These are phyloP conservation scores for Heterodera carotae DNA, from an alignment of 1,140 invertebrate genomes.

Conservation along the genomic window DNA sequence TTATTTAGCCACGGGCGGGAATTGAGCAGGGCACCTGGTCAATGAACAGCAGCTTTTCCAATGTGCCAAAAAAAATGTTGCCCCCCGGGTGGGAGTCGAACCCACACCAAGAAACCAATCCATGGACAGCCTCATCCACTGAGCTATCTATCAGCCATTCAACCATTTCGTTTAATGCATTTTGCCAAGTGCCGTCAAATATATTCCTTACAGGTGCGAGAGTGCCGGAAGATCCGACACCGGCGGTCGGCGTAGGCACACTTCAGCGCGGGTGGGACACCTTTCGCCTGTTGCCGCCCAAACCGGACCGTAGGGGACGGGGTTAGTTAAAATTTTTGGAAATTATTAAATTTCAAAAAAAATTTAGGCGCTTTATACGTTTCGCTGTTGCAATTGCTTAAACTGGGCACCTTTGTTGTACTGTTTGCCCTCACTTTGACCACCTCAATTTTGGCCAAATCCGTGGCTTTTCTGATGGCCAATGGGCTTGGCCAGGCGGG, in stretches of 20 bases:
- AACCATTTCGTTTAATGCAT: no score
- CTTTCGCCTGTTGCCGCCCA: constrained; percentile 13
- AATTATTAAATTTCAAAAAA: neutral
- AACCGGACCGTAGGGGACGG: constrained; percentile 9
- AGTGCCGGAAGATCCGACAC: constrained; percentile 4
- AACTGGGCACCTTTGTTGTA: constrained; percentile 59
- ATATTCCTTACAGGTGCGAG: no score
- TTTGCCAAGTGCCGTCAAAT: no score
- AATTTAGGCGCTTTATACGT: constrained; percentile 61
- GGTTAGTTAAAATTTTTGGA: neutral
- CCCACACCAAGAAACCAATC: no score
- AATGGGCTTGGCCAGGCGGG: constrained; percentile 60
- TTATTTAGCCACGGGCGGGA: no score
- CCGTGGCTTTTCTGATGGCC: constrained; percentile 57
- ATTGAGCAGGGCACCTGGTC: no score
- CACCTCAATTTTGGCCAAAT: constrained; percentile 59
- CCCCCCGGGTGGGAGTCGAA: no score
- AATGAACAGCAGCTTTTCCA: no score
- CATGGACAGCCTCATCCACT: no score
- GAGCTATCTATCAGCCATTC: no score
- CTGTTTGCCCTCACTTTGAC: constrained; percentile 57
- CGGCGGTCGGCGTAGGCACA: neutral
- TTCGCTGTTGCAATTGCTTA: constrained; percentile 57
- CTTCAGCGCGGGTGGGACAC: constrained; percentile 20
- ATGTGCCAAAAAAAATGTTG: no score